These are phyloP conservation scores for Sylvilagus floridanus DNA, from an alignment of 2,797 vertebrate genomes.

Conservation along the genomic window DNA sequence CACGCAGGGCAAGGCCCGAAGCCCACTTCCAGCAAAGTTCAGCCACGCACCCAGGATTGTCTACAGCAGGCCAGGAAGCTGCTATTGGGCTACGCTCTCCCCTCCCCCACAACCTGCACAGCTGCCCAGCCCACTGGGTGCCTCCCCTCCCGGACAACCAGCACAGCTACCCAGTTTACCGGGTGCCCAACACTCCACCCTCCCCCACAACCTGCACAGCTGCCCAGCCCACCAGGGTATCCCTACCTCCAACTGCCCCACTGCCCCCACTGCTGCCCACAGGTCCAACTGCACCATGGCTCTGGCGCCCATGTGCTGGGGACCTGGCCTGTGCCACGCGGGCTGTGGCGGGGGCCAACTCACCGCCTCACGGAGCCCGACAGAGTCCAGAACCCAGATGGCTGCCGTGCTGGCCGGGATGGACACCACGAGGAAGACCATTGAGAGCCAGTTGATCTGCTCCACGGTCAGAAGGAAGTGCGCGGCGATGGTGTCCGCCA, in stretches of 20 bases:
- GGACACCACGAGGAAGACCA: conserved; percentile 93
- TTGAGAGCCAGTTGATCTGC: conserved; percentile 93
- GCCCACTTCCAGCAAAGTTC: conserved; percentile 91
- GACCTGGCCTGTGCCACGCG: accelerated
- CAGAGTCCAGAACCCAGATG: conserved; percentile 95
- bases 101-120: not conserved
- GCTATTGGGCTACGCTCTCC: no score
- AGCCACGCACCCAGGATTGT: conserved; percentile 93
- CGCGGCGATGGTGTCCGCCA: conserved; percentile 91
- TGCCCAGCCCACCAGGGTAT: not conserved
- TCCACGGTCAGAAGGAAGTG: conserved; percentile 88
- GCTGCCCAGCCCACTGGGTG: not conserved
- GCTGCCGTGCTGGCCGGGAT: conserved; percentile 92
- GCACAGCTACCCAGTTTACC: not conserved
- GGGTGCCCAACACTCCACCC: no score
- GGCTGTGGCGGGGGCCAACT: conserved; percentile 46
- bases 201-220: not conserved
- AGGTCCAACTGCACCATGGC: no score
- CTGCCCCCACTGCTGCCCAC: not conserved
- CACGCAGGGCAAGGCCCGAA: conserved; percentile 87
- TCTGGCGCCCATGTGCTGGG: not conserved
- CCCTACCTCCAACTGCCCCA: not conserved
- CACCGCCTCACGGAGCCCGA: conserved; percentile 93
- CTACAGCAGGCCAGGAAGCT: conserved; percentile 84
- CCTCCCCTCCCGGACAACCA: not conserved